Conservation (phyloP, 2,797 vertebrate species). For the Nannoperca australis region DNA sequence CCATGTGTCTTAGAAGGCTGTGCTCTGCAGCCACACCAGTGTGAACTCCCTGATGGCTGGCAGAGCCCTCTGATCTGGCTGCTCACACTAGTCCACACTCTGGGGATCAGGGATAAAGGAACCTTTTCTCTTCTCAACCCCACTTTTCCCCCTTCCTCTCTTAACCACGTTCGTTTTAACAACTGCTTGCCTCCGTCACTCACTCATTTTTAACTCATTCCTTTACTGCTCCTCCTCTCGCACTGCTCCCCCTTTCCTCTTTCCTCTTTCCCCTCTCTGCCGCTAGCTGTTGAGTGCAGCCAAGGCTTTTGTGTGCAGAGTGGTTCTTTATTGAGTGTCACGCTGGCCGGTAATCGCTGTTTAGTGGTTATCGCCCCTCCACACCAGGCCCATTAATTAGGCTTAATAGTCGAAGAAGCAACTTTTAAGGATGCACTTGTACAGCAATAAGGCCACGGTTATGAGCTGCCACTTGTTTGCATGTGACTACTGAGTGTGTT, state of each 20-base stretch:
- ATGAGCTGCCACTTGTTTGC: slow-evolving; percentile 75
- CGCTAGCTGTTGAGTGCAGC: slow-evolving; percentile 42
- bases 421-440: slow-evolving; percentile 79
- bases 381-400: slow-evolving; percentile 85
- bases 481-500: slow-evolving; percentile 37
- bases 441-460: slow-evolving; percentile 55
- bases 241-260: slow-evolving; percentile 10
- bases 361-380: slow-evolving; percentile 79
- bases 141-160: slow-evolving; percentile 7
- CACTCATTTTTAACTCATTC: slow-evolving; percentile 62
- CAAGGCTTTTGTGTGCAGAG: slow-evolving; percentile 70
- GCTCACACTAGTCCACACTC: slow-evolving; percentile 73
- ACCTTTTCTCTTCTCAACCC: slow-evolving; percentile 59
- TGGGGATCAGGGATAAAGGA: slow-evolving; percentile 75
- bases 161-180: slow-evolving; percentile 57
- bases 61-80: slow-evolving; percentile 78
- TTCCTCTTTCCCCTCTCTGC: slow-evolving; percentile 21
- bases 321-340: slow-evolving; percentile 80
- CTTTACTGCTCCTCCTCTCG: slow-evolving; percentile 31
- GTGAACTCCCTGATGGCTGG: slow-evolving; percentile 70
- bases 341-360: slow-evolving; percentile 76
- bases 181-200: slow-evolving; percentile 64
- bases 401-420: slow-evolving; percentile 81
- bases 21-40: slow-evolving; percentile 64
- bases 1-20: slow-evolving; percentile 64